phyloP scores from a whole-genome alignment of 53 echinoderm and acorn worm genomes.

The Apostichopus leukothele region DNA sequence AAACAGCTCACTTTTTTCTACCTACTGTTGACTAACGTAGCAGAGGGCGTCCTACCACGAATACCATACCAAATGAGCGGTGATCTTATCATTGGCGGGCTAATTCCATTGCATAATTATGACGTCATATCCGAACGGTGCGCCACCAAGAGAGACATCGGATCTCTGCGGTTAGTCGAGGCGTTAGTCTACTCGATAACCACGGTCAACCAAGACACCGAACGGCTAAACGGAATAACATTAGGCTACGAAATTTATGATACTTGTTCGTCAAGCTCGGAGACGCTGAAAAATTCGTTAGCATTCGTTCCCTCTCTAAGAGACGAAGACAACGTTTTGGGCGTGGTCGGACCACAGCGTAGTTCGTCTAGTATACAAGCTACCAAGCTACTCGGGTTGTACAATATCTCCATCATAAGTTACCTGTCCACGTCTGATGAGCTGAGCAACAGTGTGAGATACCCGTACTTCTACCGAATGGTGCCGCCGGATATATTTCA shows the following conservation, averaged over 20 bases:
- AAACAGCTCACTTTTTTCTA: background rate
- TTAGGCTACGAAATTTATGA: constrained; percentile 68
- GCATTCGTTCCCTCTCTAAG: constrained; percentile 51
- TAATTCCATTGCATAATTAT: constrained; percentile 57
- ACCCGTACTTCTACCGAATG: constrained; percentile 86
- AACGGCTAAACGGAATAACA: constrained; percentile 43
- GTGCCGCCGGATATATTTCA: constrained; percentile 87
- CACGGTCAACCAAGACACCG: constrained; percentile 39
- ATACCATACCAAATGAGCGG: constrained; percentile 48
- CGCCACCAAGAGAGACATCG: constrained; percentile 26
- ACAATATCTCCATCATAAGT: constrained; percentile 82
- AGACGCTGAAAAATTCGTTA: constrained; percentile 50
- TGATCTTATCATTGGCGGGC: constrained; percentile 64
- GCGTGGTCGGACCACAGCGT: constrained; percentile 89
- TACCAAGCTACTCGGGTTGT: constrained; percentile 78
- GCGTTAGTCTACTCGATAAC: constrained; percentile 59
- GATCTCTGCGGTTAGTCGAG: constrained; percentile 50
- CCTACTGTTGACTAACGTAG: background rate
- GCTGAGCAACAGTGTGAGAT: constrained; percentile 69
- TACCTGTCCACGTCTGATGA: constrained; percentile 92
- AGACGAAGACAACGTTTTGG: constrained; percentile 31
- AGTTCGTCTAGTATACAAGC: constrained; percentile 83
- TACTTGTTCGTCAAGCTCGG: constrained; percentile 52
- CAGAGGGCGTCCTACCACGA: background rate
- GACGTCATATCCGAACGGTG: constrained; percentile 33